Base-by-base conservation (phyloP, 2,797 vertebrate species). In the Arrhamphus sclerolepis region DNA sequence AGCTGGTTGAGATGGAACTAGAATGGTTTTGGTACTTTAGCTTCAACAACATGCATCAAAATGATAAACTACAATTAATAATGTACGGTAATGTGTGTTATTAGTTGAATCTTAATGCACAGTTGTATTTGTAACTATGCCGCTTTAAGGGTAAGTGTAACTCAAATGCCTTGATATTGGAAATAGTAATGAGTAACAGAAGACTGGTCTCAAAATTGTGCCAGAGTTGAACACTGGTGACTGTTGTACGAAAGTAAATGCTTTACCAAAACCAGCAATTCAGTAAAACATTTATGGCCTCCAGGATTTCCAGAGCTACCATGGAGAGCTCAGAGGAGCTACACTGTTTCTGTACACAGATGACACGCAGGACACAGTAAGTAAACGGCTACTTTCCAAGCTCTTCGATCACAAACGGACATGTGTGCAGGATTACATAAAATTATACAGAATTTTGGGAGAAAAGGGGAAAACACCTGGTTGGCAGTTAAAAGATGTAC, bases 331-430 rank as follows among this genome's bases (percentile, higher is more conserved):
- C 4, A 74, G 91, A 8, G 91, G 89, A 54, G 54, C 69, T 42
- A 77, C 70, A 0, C 66, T 92, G 46, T 92, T 92, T 50, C 77
- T 92, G 26, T 92, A 90, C 38, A 20, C 70, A 4, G 62, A 89
- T 49, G 76, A 86, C 9, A 70, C 70, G 1, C 78, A 89, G 16
- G 73, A 78, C 0, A 86, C 77, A 3, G 91, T 92, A 80, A 89
- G 82, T 2, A 24, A 52, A 42, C 9, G 1, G 0, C 10, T 29
- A 17, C 2, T 13, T 43, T 43, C 6, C 13, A 5, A 49, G 19
- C 4, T 43, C 38, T 26, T 6, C 17, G 11, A n/a, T 20, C 18
- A 43, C 21, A 8, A n/a, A n/a, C 11, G n/a, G 13, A 39, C 11
- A 24, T 48, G 26, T 2, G 0, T 26, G 28, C 21, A 1, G 50